phyloP scores from a whole-genome alignment of 2,797 vertebrate species.

The Macropus fuliginosus region DNA sequence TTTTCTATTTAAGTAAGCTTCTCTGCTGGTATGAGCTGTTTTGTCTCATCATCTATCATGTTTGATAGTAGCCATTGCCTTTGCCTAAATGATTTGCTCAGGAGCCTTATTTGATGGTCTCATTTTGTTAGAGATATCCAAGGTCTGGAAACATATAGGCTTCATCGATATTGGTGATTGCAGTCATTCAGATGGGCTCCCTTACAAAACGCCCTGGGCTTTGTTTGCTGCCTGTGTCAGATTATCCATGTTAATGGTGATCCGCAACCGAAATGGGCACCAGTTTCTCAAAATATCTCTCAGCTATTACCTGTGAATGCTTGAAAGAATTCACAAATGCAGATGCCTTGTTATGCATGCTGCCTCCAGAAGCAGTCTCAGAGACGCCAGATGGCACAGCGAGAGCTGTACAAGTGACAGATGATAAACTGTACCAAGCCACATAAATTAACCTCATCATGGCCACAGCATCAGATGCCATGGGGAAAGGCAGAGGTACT shows the following conservation, averaged over 20 bases:
- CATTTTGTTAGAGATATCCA: slow-evolving; percentile 70
- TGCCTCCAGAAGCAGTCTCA: slow-evolving; percentile 74
- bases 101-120: slow-evolving; percentile 72
- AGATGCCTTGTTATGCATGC: slow-evolving; percentile 80
- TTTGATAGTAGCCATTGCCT: slow-evolving; percentile 70
- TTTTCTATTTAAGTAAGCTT: slow-evolving; percentile 73
- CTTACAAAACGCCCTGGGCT: slow-evolving; percentile 65
- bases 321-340: slow-evolving; percentile 78
- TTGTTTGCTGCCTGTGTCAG: slow-evolving; percentile 74
- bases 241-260: slow-evolving; percentile 71
- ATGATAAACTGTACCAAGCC: slow-evolving; percentile 79
- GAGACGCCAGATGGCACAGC: slow-evolving; percentile 81
- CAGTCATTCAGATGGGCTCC: slow-evolving; percentile 74
- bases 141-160: slow-evolving; percentile 74
- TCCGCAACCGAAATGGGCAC: slow-evolving; percentile 58
- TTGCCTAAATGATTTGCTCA: slow-evolving; percentile 71
- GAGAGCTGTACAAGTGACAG: slow-evolving; percentile 79
- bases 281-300: slow-evolving; percentile 76
- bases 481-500: slow-evolving; percentile 58
- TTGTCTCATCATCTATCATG: slow-evolving; percentile 73
- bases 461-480: slow-evolving; percentile 71
- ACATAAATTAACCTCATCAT: slow-evolving; percentile 83
- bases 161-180: slow-evolving; percentile 78
- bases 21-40: slow-evolving; percentile 60
- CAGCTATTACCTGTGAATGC: slow-evolving; percentile 79